Percentiles rank a stretch among this genome's conserved stretches.
Conservation (phyloP, 64 coral and sea anemone genomes). For the Montipora efflorescens region DNA sequence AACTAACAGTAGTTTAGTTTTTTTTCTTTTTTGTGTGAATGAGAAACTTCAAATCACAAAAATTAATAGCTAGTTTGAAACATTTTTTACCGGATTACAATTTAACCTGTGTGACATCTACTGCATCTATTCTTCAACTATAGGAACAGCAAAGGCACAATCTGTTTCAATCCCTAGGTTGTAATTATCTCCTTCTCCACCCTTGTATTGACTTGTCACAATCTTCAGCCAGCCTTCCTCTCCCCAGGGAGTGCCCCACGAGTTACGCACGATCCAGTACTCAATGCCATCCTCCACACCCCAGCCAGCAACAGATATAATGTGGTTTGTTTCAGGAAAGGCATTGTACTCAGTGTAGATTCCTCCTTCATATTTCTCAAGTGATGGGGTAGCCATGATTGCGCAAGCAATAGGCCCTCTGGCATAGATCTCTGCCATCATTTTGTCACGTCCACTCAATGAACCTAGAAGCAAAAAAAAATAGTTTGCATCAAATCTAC, state of each 20-base stretch:
- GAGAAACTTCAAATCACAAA: too few relatives aligned
- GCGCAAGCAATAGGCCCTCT: slow-evolving; percentile 96
- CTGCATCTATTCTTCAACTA: slow-evolving; percentile 50
- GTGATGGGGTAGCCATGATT: slow-evolving; percentile 79
- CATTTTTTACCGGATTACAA: too few relatives aligned
- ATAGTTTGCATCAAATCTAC: too few relatives aligned
- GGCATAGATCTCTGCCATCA: slow-evolving; percentile 97
- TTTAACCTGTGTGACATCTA: background rate
- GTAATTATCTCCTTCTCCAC: slow-evolving; percentile 79
- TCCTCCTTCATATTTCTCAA: slow-evolving; percentile 84
- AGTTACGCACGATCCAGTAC: slow-evolving; percentile 97
- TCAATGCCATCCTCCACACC: slow-evolving; percentile 91
- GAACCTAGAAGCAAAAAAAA: slow-evolving; percentile 46
- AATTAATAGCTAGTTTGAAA: too few relatives aligned
- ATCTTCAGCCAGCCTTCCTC: slow-evolving; percentile 89
- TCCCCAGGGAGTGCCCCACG: slow-evolving; percentile 94
- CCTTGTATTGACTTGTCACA: slow-evolving; percentile 86
- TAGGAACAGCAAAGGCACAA: slow-evolving; percentile 95
- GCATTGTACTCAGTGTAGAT: slow-evolving; percentile 79
- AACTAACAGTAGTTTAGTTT: too few relatives aligned
- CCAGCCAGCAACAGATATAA: slow-evolving; percentile 93
- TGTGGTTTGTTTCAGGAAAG: slow-evolving; percentile 58
- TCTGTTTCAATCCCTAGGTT: slow-evolving; percentile 84
- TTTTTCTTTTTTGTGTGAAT: too few relatives aligned
- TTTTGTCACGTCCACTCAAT: slow-evolving; percentile 80